Percentiles rank a stretch among this genome's conserved stretches.
These are phyloP conservation scores for Yasuhikotakia modesta DNA, from an alignment of 2,797 vertebrate genomes.

Conservation along the genomic window DNA sequence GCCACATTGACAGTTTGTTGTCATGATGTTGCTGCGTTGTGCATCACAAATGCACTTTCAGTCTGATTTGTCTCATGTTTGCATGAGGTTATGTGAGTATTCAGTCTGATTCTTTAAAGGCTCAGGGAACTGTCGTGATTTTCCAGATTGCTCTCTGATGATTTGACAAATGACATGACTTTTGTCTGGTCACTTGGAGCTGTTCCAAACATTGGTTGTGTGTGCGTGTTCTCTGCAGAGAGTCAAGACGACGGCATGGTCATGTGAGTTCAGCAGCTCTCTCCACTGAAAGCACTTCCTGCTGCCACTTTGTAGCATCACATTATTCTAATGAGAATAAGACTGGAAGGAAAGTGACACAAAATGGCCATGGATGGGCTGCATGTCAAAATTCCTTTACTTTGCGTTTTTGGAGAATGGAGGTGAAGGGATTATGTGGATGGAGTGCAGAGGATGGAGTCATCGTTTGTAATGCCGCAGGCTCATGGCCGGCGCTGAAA, in stretches of 20 bases:
- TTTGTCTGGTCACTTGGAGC: constrained; percentile 81
- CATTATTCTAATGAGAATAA: constrained; percentile 89
- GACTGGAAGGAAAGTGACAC: constrained; percentile 85
- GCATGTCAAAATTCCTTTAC: constrained; percentile 81
- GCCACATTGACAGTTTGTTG: background rate
- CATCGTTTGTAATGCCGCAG: constrained; percentile 65
- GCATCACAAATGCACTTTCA: constrained; percentile 11
- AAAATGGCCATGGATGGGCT: constrained; percentile 81
- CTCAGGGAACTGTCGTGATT: constrained; percentile 20
- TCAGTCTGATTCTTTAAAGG: constrained; percentile 5
- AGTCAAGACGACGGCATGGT: constrained; percentile 74
- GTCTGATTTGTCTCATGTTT: constrained; percentile 12
- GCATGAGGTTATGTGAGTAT: constrained; percentile 16
- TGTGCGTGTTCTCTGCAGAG: constrained; percentile 65
- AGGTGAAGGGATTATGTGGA: constrained; percentile 49
- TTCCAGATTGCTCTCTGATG: constrained; percentile 52
- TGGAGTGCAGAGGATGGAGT: constrained; percentile 71
- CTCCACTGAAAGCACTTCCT: constrained; percentile 69
- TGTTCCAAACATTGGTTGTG: constrained; percentile 81
- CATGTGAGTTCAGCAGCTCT: constrained; percentile 66
- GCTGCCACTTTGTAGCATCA: constrained; percentile 77
- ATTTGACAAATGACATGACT: constrained; percentile 79
- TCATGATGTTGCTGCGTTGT: background rate
- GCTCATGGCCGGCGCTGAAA: constrained; percentile 77
- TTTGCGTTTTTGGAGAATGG: constrained; percentile 54